Base-by-base conservation (phyloP, 1,140 invertebrate species). In the Agrypnia vestita region DNA sequence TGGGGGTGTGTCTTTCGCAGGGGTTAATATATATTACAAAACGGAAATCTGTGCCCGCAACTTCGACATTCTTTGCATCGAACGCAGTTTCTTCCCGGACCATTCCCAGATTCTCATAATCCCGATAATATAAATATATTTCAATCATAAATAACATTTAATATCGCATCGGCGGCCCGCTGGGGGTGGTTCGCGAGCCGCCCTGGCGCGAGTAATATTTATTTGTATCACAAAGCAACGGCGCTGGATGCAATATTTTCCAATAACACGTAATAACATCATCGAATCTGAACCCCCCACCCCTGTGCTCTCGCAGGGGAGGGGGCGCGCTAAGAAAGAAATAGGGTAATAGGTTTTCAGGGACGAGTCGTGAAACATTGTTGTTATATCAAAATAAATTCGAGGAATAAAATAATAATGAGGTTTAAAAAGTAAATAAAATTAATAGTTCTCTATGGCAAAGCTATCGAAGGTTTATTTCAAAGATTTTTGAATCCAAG, bases 231-330 rank as follows among this genome's bases (percentile, higher is more conserved):
- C 43, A 47, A 25, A 43, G 46, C 69, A 61, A 81, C 56, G 47
- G 72, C 47, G 61, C 53, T 64, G 76, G 64, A 79, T 76, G 80
- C 78, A 79, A 82, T 82, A 82, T 82, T 82, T 82, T 79, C 80
- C 80, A 82, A 82, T 82, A 82, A 82, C 64, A 79, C 80, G 77
- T 82, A 82, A 82, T 82, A 82, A 82, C 73, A 82, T 82, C 76
- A 82, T 82, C 80, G 80, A 82, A 82, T 76, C 69, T 35, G 21
- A 51, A 47, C 17, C 49, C 10, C 49, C 67, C 19, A 71, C 8
- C n/a, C 19, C 44, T 46, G 6, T 35, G 6, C 6, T 35, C 25
- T 35, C 25, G 25, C 25, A 35, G 17, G 21, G 21, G 44, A 17
- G 78, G 44, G 69, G 44, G 61, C 17, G 64, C 69, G 59, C 79